phyloP scores from a whole-genome alignment of 2,888 invertebrate genomes.

The Coelogynopora nodosa region DNA sequence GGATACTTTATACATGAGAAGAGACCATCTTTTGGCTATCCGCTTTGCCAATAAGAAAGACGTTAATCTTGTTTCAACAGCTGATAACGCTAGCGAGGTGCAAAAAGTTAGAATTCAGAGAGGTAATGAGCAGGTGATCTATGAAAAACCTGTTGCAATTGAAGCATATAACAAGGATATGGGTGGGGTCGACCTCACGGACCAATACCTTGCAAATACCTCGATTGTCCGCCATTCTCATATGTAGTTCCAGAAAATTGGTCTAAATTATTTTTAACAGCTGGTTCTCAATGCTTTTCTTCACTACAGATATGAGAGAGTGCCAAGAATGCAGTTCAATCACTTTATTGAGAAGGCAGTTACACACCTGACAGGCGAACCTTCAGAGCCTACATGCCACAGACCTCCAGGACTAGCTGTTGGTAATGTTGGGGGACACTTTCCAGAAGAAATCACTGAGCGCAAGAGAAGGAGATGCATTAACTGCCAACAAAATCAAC shows the following conservation, averaged over 20 bases:
- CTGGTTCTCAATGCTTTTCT: too few relatives aligned
- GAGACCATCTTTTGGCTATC: neutral
- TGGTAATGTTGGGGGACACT: neutral
- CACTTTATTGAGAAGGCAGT: too few relatives aligned
- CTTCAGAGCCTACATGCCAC: neutral
- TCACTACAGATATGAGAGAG: too few relatives aligned
- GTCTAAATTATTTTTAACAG: neutral
- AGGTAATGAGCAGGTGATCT: neutral
- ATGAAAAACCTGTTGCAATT: neutral
- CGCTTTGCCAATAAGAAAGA: neutral
- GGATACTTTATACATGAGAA: neutral
- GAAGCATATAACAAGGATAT: neutral
- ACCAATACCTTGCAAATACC: neutral
- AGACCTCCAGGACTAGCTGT: neutral
- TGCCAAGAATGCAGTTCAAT: too few relatives aligned
- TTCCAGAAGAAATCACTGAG: neutral
- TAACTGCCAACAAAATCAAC: neutral
- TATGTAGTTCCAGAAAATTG: conserved; percentile 11
- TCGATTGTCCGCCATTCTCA: neutral
- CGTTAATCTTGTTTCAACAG: neutral
- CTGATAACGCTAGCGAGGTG: neutral
- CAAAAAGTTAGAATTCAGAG: neutral
- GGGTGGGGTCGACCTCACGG: conserved; percentile 34
- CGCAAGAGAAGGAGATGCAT: neutral
- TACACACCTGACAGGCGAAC: too few relatives aligned